A percentile compares a stretch with the other conserved stretches of the same genome.
Conservation (phyloP, 1,140 invertebrate species). For the Cotesia typhae region DNA sequence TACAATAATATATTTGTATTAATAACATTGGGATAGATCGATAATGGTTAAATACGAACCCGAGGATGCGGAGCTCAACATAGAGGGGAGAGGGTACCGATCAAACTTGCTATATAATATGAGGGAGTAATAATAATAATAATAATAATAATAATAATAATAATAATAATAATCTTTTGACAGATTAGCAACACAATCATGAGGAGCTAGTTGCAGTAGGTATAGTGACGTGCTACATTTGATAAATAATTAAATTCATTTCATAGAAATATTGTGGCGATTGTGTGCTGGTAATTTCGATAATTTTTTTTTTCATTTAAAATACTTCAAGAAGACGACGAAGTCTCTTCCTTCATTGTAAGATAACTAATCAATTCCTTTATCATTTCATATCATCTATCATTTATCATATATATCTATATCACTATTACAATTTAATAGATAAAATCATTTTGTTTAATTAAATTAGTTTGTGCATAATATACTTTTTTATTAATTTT, state of each 20-base stretch:
- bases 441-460: no score
- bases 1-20: no score
- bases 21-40: no score
- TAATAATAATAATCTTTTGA: slow-evolving; percentile 47
- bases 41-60: background rate
- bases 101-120: slow-evolving; percentile 36
- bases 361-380: slow-evolving; percentile 4
- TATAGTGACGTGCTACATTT: background rate
- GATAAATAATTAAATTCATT: background rate
- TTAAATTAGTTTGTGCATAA: no score
- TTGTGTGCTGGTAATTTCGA: slow-evolving; percentile 32
- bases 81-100: slow-evolving; percentile 33
- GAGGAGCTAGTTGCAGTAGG: slow-evolving; percentile 35
- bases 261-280: no score
- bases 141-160: no score
- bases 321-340: no score
- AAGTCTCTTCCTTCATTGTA: background rate
- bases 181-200: slow-evolving; percentile 53
- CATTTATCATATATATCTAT: no score
- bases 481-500: no score
- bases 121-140: slow-evolving; percentile 42
- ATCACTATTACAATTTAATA: no score
- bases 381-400: background rate
- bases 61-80: slow-evolving; percentile 10
- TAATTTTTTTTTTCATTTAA: no score